A percentile compares a stretch with the other conserved stretches of the same genome.
phyloP scores from a whole-genome alignment of 30 jellyfish, hydroid and myxozoan species.

The Turritopsis rubra region DNA sequence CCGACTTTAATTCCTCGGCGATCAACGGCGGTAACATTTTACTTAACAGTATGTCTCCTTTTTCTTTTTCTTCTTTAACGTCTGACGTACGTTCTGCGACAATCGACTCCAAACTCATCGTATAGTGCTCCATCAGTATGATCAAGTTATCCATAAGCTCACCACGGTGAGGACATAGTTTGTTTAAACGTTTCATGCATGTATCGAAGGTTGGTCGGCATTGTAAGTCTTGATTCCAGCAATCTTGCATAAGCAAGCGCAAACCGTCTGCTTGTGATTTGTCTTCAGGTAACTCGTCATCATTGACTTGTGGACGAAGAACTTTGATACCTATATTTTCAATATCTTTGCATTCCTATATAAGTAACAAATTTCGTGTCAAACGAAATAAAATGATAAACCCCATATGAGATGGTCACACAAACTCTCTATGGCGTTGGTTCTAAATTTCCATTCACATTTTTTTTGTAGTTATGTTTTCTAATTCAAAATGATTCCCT shows the following conservation, averaged over 20 bases:
- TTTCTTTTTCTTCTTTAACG: conserved; percentile 38
- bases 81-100: conserved; percentile 57
- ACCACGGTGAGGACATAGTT: conserved; percentile 41
- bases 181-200: conserved; percentile 25
- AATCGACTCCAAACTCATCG: conserved; percentile 40
- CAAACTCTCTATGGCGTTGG: not conserved
- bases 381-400: not conserved
- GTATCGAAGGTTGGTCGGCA: conserved; percentile 38
- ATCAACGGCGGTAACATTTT: conserved; percentile 52
- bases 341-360: conserved; percentile 17
- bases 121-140: conserved; percentile 49
- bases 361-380: not conserved
- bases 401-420: not conserved
- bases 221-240: conserved; percentile 38
- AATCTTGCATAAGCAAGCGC: conserved; percentile 16
- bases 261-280: conserved; percentile 26
- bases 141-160: conserved; percentile 52
- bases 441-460: no score
- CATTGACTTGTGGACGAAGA: conserved; percentile 30
- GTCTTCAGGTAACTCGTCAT: conserved; percentile 30
- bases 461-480: no score
- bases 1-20: conserved; percentile 46
- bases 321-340: conserved; percentile 24
- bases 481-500: no score
- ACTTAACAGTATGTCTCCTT: conserved; percentile 28